Conservation (phyloP, 2,888 invertebrate genomes). For the Leptura quadrifasciata region DNA sequence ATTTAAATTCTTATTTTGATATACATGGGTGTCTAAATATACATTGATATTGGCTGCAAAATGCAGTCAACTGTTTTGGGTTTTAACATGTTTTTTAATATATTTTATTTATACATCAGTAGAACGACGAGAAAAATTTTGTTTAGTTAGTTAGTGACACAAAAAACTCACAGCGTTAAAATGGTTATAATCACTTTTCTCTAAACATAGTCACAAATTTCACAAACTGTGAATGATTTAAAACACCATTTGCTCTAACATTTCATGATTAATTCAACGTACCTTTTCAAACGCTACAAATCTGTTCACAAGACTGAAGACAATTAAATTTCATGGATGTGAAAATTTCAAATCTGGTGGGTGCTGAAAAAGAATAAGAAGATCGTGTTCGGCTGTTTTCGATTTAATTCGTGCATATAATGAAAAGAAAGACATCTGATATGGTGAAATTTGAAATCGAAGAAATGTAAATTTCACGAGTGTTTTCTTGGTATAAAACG, state of each 20-base stretch:
- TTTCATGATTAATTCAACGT: slow-evolving; percentile 43
- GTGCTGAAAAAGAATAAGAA: slow-evolving; percentile 66
- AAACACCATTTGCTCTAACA: slow-evolving; percentile 19
- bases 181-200: slow-evolving; percentile 32
- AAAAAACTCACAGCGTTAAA: slow-evolving; percentile 34
- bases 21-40: background rate
- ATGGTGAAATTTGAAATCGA: slow-evolving; percentile 41
- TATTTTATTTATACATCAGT: background rate
- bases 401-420: slow-evolving; percentile 65
- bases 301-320: slow-evolving; percentile 66
- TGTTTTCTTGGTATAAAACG: slow-evolving; percentile 9
- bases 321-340: slow-evolving; percentile 69
- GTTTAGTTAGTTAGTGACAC: slow-evolving; percentile 34
- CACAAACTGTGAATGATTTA: slow-evolving; percentile 32
- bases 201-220: slow-evolving; percentile 22
- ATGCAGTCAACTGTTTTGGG: background rate
- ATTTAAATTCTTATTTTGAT: background rate
- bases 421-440: slow-evolving; percentile 60
- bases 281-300: slow-evolving; percentile 59
- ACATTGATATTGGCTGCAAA: background rate
- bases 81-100: background rate
- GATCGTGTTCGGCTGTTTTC: slow-evolving; percentile 65
- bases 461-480: background rate
- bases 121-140: background rate
- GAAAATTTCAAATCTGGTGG: slow-evolving; percentile 68